Evolutionary conservation across 1,140 invertebrate genomes (phyloP).

Genomic region (Brachionus asplanchnoidis): DNA sequence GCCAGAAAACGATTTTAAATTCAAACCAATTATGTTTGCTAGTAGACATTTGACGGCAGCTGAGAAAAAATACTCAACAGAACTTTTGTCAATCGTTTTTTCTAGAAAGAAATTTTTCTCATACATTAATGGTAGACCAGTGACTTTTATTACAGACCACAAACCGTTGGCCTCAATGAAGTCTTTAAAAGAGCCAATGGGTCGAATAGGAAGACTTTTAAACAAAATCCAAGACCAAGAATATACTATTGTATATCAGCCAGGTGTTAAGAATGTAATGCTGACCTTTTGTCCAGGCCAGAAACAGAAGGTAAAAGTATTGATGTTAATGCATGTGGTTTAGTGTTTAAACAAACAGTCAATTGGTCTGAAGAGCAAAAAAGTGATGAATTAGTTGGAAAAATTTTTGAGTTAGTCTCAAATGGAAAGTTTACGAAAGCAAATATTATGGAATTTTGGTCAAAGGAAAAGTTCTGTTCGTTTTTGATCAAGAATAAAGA

Average conservation of each 20-base stretch:
- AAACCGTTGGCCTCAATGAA: constrained; percentile 52
- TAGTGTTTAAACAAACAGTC: background rate
- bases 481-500: background rate
- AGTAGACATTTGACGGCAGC: constrained; percentile 49
- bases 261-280: constrained; percentile 34
- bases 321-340: background rate
- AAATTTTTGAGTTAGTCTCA: background rate
- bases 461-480: background rate
- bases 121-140: constrained; percentile 51
- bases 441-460: background rate
- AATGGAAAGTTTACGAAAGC: background rate
- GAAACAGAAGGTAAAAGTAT: background rate
- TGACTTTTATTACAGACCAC: constrained; percentile 50
- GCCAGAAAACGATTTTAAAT: background rate
- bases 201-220: constrained; percentile 2
- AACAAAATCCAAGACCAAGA: constrained; percentile 30
- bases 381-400: background rate
- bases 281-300: constrained; percentile 29
- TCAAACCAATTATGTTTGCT: constrained; percentile 52
- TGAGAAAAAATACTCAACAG: constrained; percentile 53
- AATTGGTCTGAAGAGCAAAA: background rate
- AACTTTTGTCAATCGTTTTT: constrained; percentile 52
- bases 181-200: constrained; percentile 43
- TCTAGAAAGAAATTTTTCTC: constrained; percentile 52
- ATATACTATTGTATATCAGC: constrained; percentile 30